Base-by-base conservation (phyloP, 1,140 invertebrate genomes). In the Drosophila murphyi region DNA sequence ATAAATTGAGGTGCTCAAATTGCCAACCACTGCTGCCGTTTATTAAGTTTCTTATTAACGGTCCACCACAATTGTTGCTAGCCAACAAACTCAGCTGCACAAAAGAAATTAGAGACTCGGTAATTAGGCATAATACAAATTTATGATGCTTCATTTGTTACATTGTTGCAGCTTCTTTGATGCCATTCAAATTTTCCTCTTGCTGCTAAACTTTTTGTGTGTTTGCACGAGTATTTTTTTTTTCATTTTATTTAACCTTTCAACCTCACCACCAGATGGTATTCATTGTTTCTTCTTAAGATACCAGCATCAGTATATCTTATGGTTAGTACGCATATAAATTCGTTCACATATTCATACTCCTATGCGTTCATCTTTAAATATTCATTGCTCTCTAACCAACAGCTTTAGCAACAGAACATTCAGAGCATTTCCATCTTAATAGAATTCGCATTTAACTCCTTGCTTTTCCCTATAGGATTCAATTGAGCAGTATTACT, bases 1-100 rank as follows among this genome's bases (percentile, higher is more conserved):
- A 65, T 57, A 62, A 69, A 69, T 73, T 74, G 50, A 55, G 51
- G 51, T 51, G 6, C 29, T 55, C 35, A 51, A 48, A 56, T 68
- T 45, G 55, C 47, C 70, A 67, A 43, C 54, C 20, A 52, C 37
- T 34, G n/a, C 32, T 20, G 34, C 48, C 43, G 39, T 69, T 73
- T 68, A 73, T 73, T 68, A 61, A 55, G 50, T 55, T 73, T 48
- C 32, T 60, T 73, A 54, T 50, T 54, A 61, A 73, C 35, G 39
- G 34, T 3, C 41, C 20, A 12, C 41, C 35, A 71, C 48, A 63
- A 71, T 71, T 56, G 68, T 71, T 43, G 57, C 32, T 20, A 34
- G 10, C 12, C 39, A 57, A 28, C 39, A 28, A 4, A 20, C 31
- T n/a, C 10, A 28, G 29, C 6, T 35, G 12, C 10, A 5, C 2